Evolutionary conservation across 2,888 invertebrate genomes (phyloP).

Genomic region (Gonocerus acuteangulatus): DNA sequence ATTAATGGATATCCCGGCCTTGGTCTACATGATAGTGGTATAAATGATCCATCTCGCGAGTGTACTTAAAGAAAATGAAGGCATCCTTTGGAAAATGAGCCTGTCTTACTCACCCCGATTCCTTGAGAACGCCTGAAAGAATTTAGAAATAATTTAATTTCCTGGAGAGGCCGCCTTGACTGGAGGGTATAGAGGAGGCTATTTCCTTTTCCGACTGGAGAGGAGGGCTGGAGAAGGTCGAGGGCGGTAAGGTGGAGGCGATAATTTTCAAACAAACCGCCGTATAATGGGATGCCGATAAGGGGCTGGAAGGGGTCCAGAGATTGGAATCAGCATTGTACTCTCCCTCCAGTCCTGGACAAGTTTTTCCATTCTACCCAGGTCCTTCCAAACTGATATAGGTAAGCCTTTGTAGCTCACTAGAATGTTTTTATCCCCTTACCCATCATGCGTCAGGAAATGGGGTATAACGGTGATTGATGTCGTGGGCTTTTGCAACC

Average conservation of each 20-base stretch:
- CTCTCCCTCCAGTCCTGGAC: neutral
- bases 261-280: slow-evolving; percentile 15
- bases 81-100: too few relatives aligned
- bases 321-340: slow-evolving; percentile 2
- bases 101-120: slow-evolving; percentile 1
- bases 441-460: too few relatives aligned
- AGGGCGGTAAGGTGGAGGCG: neutral
- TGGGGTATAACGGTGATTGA: too few relatives aligned
- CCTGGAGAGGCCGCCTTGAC: neutral
- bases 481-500: too few relatives aligned
- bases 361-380: neutral
- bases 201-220: neutral
- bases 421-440: too few relatives aligned
- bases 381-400: too few relatives aligned
- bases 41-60: too few relatives aligned
- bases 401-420: too few relatives aligned
- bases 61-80: too few relatives aligned
- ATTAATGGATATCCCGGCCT: too few relatives aligned
- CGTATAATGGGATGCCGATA: slow-evolving; percentile 11
- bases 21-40: too few relatives aligned
- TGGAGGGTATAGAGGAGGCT: neutral
- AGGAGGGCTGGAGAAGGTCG: neutral
- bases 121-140: too few relatives aligned
- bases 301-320: neutral
- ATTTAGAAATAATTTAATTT: slow-evolving; percentile 8